phyloP scores from a whole-genome alignment of 2,113 vertebrate genomes.

The Platichthys flesus region DNA sequence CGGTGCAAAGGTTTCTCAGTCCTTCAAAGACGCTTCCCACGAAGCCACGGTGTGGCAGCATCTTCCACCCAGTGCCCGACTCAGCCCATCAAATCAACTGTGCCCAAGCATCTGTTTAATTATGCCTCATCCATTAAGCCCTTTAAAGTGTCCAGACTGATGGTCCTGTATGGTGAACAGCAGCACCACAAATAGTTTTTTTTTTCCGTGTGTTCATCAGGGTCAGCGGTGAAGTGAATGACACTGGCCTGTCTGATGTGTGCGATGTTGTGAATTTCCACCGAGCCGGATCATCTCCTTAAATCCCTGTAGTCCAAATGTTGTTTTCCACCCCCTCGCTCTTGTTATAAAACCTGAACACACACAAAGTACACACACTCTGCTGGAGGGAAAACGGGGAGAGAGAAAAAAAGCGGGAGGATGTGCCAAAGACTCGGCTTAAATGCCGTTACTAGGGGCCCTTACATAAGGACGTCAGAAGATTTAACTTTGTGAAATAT shows the following conservation, averaged over 20 bases:
- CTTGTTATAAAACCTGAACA: constrained; percentile 49
- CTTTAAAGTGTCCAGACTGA: constrained; percentile 8
- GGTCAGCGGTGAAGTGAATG: constrained; percentile 18
- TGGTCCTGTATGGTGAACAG: neutral
- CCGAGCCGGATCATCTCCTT: constrained; percentile 35
- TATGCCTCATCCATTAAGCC: constrained; percentile 27
- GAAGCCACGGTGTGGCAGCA: neutral
- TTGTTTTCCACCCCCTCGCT: constrained; percentile 21
- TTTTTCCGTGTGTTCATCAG: neutral
- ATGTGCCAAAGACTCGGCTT: constrained; percentile 44
- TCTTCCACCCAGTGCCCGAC: constrained; percentile 7
- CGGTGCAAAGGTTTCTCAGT: constrained; percentile 5
- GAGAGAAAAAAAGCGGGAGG: constrained; percentile 7
- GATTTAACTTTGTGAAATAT: constrained; percentile 44
- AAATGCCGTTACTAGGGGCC: constrained; percentile 34
- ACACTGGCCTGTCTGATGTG: constrained; percentile 2
- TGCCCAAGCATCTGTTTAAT: constrained; percentile 35
- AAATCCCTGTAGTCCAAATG: constrained; percentile 46
- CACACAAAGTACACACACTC: constrained; percentile 31
- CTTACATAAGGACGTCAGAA: constrained; percentile 53
- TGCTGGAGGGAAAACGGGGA: constrained; percentile 29
- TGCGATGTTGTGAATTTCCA: constrained; percentile 19
- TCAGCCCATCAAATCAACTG: constrained; percentile 22
- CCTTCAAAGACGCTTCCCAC: constrained; percentile 11
- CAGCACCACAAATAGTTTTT: neutral